These are phyloP conservation scores for Drosophila lutescens DNA, from an alignment of 2,888 invertebrate genomes.

Conservation along the genomic window DNA sequence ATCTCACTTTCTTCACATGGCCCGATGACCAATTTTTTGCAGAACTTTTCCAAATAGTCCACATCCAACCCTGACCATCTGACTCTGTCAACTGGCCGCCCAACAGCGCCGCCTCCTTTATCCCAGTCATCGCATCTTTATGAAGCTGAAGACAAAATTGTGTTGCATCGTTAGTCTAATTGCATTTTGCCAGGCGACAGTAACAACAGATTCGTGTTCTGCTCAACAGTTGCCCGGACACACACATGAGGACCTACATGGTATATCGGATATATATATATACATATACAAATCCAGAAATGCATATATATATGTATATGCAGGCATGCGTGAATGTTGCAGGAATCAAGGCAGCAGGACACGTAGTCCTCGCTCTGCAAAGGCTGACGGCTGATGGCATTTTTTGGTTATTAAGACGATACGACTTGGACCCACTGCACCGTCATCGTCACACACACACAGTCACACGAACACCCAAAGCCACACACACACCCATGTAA, in stretches of 20 bases:
- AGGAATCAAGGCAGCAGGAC: slow-evolving; percentile 42
- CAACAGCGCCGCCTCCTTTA: slow-evolving; percentile 13
- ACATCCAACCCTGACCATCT: slow-evolving; percentile 19
- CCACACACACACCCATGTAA: slow-evolving; percentile 43
- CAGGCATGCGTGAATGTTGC: slow-evolving; percentile 68
- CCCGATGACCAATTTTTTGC: too few relatives aligned
- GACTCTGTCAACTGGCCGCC: slow-evolving; percentile 10
- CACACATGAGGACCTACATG: background rate
- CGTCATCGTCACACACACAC: slow-evolving; percentile 52
- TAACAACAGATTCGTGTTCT: slow-evolving; percentile 42
- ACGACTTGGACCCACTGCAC: slow-evolving; percentile 43
- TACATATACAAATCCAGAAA: background rate
- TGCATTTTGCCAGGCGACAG: slow-evolving; percentile 70
- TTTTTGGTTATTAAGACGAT: slow-evolving; percentile 77
- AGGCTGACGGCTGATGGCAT: slow-evolving; percentile 65
- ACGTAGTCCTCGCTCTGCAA: slow-evolving; percentile 26
- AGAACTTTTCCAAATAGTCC: background rate
- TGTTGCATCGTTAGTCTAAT: slow-evolving; percentile 80
- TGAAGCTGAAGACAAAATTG: slow-evolving; percentile 74
- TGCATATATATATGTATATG: slow-evolving; percentile 7
- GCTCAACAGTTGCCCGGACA: slow-evolving; percentile 32
- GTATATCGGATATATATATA: background rate
- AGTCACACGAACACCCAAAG: slow-evolving; percentile 8
- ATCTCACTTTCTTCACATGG: too few relatives aligned
- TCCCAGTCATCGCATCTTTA: slow-evolving; percentile 30